These are phyloP conservation scores for Drosophila tripunctata DNA, from an alignment of 2,888 invertebrate species.

Conservation along the genomic window DNA sequence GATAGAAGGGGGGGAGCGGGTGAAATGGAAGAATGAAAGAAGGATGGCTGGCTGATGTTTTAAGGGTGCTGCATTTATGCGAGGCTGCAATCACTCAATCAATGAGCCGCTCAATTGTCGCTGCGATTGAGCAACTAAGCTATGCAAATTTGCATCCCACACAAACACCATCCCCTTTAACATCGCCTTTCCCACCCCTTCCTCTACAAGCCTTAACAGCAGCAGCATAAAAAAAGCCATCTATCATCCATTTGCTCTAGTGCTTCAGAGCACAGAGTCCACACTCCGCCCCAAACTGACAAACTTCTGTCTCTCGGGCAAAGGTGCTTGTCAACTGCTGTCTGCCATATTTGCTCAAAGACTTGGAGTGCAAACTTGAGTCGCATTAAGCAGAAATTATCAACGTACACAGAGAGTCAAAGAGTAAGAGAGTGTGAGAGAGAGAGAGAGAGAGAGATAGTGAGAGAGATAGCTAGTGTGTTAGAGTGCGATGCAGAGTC, in stretches of 20 bases:
- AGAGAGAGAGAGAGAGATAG: neutral
- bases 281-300: slow-evolving; percentile 15
- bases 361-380: slow-evolving; percentile 75
- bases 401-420: slow-evolving; percentile 53
- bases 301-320: slow-evolving; percentile 53
- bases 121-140: slow-evolving; percentile 77
- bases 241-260: slow-evolving; percentile 56
- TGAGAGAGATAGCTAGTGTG: neutral
- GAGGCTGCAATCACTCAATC: slow-evolving; percentile 70
- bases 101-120: slow-evolving; percentile 77
- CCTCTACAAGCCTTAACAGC: neutral
- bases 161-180: neutral
- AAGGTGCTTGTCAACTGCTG: slow-evolving; percentile 59
- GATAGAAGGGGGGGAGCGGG: neutral
- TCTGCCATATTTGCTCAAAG: slow-evolving; percentile 71
- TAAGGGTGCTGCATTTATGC: slow-evolving; percentile 61
- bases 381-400: slow-evolving; percentile 75
- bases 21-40: neutral
- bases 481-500: no score
- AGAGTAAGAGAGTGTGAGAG: neutral
- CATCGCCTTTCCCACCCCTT: neutral
- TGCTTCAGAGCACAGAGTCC: slow-evolving; percentile 22
- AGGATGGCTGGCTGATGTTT: no score
- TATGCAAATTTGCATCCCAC: slow-evolving; percentile 65
- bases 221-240: slow-evolving; percentile 41